Conservation (phyloP, 2,888 invertebrate genomes). For the Balanococcus diminutus region DNA sequence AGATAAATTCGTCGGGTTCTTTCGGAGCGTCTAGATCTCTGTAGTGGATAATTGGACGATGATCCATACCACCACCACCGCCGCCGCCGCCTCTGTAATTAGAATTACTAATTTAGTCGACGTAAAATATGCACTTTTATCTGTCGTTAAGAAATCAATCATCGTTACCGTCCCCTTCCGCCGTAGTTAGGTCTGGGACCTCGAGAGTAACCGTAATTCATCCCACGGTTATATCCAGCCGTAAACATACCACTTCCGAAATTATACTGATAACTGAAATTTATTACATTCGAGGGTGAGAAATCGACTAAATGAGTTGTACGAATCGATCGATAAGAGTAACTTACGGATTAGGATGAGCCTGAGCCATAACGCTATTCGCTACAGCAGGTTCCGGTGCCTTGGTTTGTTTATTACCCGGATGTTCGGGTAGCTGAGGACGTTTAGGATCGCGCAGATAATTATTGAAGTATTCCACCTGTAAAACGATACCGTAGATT, state of each 20-base stretch:
- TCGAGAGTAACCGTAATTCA: slow-evolving; percentile 57
- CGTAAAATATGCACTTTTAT: neutral
- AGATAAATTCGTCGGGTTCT: slow-evolving; percentile 77
- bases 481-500: too few species aligned
- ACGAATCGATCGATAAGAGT: neutral
- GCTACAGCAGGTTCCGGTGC: slow-evolving; percentile 63
- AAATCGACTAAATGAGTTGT: too few species aligned
- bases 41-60: slow-evolving; percentile 89
- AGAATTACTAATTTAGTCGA: neutral
- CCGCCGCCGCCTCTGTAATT: neutral
- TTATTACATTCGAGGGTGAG: too few species aligned
- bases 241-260: slow-evolving; percentile 47
- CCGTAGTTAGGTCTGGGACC: slow-evolving; percentile 56
- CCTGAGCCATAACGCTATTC: slow-evolving; percentile 60
- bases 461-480: slow-evolving; percentile 94
- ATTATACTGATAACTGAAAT: slow-evolving; percentile 48
- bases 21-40: slow-evolving; percentile 91
- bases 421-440: slow-evolving; percentile 89
- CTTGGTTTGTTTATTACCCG: slow-evolving; percentile 66
- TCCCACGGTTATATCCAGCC: slow-evolving; percentile 56
- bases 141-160: too few species aligned
- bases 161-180: slow-evolving; percentile 56
- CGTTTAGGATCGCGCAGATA: slow-evolving; percentile 91
- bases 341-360: slow-evolving; percentile 56
- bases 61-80: slow-evolving; percentile 70